A percentile compares a stretch with the other conserved stretches of the same genome.
These are phyloP conservation scores for Hemithea aestivaria DNA, from an alignment of 2,888 invertebrate species.

Conservation along the genomic window DNA sequence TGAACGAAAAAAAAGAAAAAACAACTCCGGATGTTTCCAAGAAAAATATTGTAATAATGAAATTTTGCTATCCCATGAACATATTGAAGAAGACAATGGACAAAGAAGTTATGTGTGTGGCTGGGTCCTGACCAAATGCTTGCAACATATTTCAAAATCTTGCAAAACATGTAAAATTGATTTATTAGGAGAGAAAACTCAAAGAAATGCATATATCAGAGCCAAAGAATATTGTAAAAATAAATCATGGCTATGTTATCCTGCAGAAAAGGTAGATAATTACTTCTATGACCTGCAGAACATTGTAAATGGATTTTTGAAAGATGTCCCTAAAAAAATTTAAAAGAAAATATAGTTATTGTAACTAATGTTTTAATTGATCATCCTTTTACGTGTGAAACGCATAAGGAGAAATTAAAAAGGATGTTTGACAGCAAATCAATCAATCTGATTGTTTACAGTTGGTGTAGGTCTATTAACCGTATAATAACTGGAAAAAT, in stretches of 20 bases:
- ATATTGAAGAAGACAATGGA: constrained; percentile 10
- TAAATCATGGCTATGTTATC: neutral
- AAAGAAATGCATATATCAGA: neutral
- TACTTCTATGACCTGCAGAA: neutral
- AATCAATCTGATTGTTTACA: too few species aligned
- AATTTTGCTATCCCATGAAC: neutral
- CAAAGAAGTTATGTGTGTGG: constrained; percentile 29
- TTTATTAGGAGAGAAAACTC: neutral
- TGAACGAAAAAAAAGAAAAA: constrained; percentile 3
- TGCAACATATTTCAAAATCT: constrained; percentile 16
- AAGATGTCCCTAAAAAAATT: too few species aligned
- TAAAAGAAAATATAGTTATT: too few species aligned
- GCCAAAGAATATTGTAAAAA: constrained; percentile 5
- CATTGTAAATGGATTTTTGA: too few species aligned
- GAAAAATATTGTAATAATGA: constrained; percentile 1
- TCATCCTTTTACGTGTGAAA: too few species aligned
- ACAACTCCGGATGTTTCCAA: constrained; percentile 3
- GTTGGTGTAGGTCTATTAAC: too few species aligned
- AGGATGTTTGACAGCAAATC: too few species aligned
- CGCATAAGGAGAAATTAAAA: too few species aligned
- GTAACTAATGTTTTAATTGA: too few species aligned
- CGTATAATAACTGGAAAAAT: too few species aligned
- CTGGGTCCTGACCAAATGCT: constrained; percentile 24
- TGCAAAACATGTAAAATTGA: constrained; percentile 3
- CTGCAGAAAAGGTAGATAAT: neutral